Conservation (phyloP, 2,797 vertebrate genomes). For the Peromyscus melanophrys region DNA sequence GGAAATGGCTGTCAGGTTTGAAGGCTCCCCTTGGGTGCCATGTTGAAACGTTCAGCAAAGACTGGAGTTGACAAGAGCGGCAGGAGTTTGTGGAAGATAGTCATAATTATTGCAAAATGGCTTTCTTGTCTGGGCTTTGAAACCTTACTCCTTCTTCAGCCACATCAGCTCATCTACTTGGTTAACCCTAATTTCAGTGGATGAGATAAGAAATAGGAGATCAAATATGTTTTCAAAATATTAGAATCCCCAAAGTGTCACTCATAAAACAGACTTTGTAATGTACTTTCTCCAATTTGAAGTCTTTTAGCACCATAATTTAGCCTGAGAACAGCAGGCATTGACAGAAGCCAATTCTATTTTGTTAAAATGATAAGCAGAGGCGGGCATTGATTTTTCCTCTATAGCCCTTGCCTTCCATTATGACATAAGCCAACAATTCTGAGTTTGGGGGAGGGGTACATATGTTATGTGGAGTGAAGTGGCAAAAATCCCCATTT, state of each 20-base stretch:
- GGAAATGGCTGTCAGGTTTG: slow-evolving; percentile 76
- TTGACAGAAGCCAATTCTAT: slow-evolving; percentile 65
- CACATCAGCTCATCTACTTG: not conserved
- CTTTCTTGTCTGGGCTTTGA: slow-evolving; percentile 47
- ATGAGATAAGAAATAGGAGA: slow-evolving; percentile 51
- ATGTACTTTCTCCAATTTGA: slow-evolving; percentile 55
- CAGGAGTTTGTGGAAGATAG: slow-evolving; percentile 63
- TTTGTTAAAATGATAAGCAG: slow-evolving; percentile 75
- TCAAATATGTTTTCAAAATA: slow-evolving; percentile 59
- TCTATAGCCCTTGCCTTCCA: slow-evolving; percentile 5
- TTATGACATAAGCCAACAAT: slow-evolving; percentile 51
- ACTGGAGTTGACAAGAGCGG: slow-evolving; percentile 54
- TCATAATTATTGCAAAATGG: slow-evolving; percentile 59
- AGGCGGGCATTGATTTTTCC: slow-evolving; percentile 69
- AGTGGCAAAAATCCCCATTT: slow-evolving; percentile 15
- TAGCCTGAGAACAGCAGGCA: slow-evolving; percentile 67
- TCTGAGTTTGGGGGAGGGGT: not conserved
- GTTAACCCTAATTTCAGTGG: slow-evolving; percentile 33
- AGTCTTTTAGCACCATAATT: slow-evolving; percentile 62
- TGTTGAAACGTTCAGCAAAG: slow-evolving; percentile 73
- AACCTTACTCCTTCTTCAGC: slow-evolving; percentile 41
- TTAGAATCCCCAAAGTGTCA: slow-evolving; percentile 28
- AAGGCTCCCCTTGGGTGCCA: slow-evolving; percentile 68
- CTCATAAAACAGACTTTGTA: slow-evolving; percentile 55
- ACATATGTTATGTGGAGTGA: not conserved